Conservation (phyloP, 2,113 vertebrate species). For the Peromyscus polionotus region DNA sequence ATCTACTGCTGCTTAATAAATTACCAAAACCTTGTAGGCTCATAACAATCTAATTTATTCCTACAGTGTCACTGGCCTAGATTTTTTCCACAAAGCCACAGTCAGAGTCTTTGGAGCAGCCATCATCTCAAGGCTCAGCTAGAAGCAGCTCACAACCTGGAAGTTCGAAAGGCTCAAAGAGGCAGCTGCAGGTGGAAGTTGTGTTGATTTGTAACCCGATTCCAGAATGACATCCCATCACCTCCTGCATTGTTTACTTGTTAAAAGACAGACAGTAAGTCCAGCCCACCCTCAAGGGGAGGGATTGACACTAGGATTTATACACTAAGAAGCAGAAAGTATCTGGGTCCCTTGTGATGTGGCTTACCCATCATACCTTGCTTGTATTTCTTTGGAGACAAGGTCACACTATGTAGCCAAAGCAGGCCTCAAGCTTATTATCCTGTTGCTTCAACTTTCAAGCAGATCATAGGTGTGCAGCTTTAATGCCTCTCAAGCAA, state of each 20-base stretch:
- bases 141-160: background rate
- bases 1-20: slow-evolving; percentile 4
- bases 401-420: background rate
- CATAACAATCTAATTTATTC: background rate
- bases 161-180: background rate
- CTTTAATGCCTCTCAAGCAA: background rate
- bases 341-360: background rate
- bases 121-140: background rate
- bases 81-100: background rate
- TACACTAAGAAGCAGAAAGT: background rate
- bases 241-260: background rate
- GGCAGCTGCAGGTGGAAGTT: background rate
- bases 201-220: slow-evolving; percentile 23
- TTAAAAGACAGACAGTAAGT: slow-evolving; percentile 7
- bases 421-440: background rate
- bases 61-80: background rate
- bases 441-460: background rate
- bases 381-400: background rate
- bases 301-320: background rate
- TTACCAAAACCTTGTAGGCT: background rate
- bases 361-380: background rate
- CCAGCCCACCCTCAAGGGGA: background rate
- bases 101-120: background rate
- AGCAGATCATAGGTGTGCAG: background rate
- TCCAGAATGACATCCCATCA: background rate